Base-by-base conservation (phyloP, 1,140 invertebrate genomes). In the Zaprionus africanus region DNA sequence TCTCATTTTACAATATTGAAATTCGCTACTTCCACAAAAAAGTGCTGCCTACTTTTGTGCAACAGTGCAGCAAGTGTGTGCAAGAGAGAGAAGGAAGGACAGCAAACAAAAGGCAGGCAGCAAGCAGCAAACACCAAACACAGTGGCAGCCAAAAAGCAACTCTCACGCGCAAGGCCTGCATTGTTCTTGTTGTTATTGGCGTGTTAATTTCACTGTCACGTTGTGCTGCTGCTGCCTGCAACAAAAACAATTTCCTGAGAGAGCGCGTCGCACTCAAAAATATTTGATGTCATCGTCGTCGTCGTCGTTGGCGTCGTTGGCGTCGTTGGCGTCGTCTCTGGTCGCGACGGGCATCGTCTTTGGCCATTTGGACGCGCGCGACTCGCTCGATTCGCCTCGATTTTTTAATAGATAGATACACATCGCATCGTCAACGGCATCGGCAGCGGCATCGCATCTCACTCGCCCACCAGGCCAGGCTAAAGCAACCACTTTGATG, bases 321-420 rank as follows among this genome's bases (percentile, higher is more conserved):
- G n/a, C 26, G 38, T n/a, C 38, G 38, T 41, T 13, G 15, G 9
- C 46, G 43, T 78, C 59, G 70, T 76, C 60, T 38, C 49, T 63
- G 51, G 51, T 78, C 72, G 73, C 77, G 71, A 53, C 69, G 54
- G 36, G 22, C 34, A 79, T 83, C 81, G 82, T 84, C 82, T 81
- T 79, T 86, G 76, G 70, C 75, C 82, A 79, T 74, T 82, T 31
- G 46, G 19, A 46, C 9, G 19, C n/a, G 24, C 51, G 53, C 41
- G 68, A 46, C 36, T 72, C 61, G 69, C 74, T 82, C 81, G 74
- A 88, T 78, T 87, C 84, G 80, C 81, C 81, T 69, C 78, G 75
- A 88, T 87, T 88, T 87, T 87, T 87, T 88, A 88, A 87, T 87
- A 88, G 84, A 87, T 87, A 87, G 84, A 87, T 87, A 87, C 84